phyloP scores from a whole-genome alignment of 1,140 invertebrate species.

The Diorhabda carinulata region DNA sequence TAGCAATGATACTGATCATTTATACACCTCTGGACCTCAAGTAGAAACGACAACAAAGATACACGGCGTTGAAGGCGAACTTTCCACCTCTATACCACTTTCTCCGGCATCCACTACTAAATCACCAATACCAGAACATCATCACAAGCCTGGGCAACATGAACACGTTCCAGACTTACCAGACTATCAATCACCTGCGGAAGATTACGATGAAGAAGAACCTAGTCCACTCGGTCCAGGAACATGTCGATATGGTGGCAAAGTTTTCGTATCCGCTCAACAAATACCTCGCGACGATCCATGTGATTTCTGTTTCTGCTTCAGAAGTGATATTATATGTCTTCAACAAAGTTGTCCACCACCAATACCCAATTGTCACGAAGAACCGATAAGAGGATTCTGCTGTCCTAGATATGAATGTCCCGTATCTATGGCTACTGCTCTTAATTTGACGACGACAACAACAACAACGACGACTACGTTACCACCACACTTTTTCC shows the following conservation, averaged over 20 bases:
- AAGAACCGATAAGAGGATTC: conserved; percentile 88
- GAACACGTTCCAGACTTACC: conserved; percentile 31
- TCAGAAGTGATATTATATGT: conserved; percentile 92
- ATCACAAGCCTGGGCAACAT: conserved; percentile 27
- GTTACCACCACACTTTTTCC: conserved; percentile 73
- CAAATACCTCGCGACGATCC: conserved; percentile 91
- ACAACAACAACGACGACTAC: conserved; percentile 83
- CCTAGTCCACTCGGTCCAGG: conserved; percentile 75
- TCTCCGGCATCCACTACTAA: conserved; percentile 14
- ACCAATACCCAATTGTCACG: conserved; percentile 83
- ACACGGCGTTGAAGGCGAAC: conserved; percentile 30
- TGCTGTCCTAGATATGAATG: conserved; percentile 94
- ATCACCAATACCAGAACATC: not conserved
- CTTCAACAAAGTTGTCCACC: conserved; percentile 92
- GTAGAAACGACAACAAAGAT: conserved; percentile 23
- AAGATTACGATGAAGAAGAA: conserved; percentile 68
- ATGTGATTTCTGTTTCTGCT: conserved; percentile 96
- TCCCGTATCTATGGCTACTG: conserved; percentile 77
- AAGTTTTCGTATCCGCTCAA: conserved; percentile 89
- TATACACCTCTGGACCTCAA: conserved; percentile 31
- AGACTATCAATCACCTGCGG: conserved; percentile 47
- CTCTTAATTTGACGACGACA: conserved; percentile 74
- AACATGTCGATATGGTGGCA: conserved; percentile 86
- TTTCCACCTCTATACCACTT: conserved; percentile 34
- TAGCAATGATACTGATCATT: conserved; percentile 19